Base-by-base conservation (phyloP, 2,888 invertebrate genomes). In the Eilema sororculum region DNA sequence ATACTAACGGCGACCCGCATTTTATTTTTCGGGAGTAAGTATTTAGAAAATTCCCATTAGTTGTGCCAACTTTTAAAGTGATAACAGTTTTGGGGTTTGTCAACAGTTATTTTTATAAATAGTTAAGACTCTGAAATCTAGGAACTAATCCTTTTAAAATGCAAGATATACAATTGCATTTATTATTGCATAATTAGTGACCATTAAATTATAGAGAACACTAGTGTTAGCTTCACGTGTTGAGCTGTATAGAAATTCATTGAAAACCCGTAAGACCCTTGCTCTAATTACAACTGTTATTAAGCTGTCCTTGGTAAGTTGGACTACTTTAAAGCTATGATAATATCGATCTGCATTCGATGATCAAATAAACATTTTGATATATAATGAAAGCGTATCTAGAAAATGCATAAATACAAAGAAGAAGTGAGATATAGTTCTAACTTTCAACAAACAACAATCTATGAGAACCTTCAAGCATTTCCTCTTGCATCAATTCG, bases 401-500 rank as follows among this genome's bases (percentile, higher is more conserved):
- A 93, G 87, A 85, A 81, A 90, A 93, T 93, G 94, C 93, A 92
- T 89, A 91, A 89, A 88, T 86, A 90, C 84, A 83, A 76, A 83
- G 87, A 91, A 92, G 92, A 90, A 90, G 81, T 82, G 81, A 83
- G 89, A 89, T 86, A 89, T 85, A 90, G 85, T 79, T 87, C 85
- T 91, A 88, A 87, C 80, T 87, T 86, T 88, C 80, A 89, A 90
- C 89, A 93, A 91, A 92, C 91, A 93, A 91, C 91, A 91, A 86
- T 90, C 87, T 93, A 93, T 90, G 86, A 90, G 87, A 90, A 89
- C 88, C 87, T 89, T 88, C 74, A 93, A 93, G 93, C 93, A 88
- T 90, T 86, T 91, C 86, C 85, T 90, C 82, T 92, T 90, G 94
- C 93, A 89, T 90, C 91, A 92, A 91, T 89, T 90, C 91, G 87